phyloP scores from a whole-genome alignment of 2,888 invertebrate genomes.

The Monochamus alternatus region DNA sequence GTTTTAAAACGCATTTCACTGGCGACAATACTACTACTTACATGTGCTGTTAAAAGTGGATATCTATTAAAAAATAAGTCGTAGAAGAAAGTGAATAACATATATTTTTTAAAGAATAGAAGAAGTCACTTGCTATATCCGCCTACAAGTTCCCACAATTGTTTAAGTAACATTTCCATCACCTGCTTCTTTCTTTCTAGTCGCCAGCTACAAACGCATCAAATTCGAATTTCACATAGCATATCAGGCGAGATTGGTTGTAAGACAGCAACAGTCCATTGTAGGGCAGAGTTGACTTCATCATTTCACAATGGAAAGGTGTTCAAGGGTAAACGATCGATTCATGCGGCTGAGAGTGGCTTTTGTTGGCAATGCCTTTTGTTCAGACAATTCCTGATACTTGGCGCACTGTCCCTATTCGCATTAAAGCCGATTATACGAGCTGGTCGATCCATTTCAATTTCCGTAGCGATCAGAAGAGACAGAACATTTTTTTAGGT shows the following conservation, averaged over 20 bases:
- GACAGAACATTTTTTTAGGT: too few relatives aligned
- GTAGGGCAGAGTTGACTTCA: slow-evolving; percentile 48
- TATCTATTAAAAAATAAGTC: too few relatives aligned
- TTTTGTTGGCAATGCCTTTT: slow-evolving; percentile 41
- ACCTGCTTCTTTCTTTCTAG: slow-evolving; percentile 8
- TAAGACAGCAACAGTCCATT: slow-evolving; percentile 40
- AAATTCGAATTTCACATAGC: slow-evolving; percentile 6
- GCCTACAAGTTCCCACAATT: slow-evolving; percentile 5
- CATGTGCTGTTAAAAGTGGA: too few relatives aligned
- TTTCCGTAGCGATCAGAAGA: too few relatives aligned
- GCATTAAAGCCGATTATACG: background rate
- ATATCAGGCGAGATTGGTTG: slow-evolving; percentile 15
- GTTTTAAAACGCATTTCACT: too few relatives aligned
- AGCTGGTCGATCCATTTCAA: too few relatives aligned
- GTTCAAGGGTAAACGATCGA: slow-evolving; percentile 48
- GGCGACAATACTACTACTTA: too few relatives aligned
- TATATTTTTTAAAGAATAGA: background rate
- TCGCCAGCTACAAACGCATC: background rate
- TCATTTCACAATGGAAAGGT: slow-evolving; percentile 53
- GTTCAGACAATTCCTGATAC: slow-evolving; percentile 34
- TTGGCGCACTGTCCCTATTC: slow-evolving; percentile 35
- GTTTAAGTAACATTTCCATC: slow-evolving; percentile 6
- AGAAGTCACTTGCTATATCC: background rate
- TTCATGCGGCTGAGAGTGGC: slow-evolving; percentile 46
- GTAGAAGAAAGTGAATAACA: too few relatives aligned